These are phyloP conservation scores for Oreocharis arfaki DNA, from an alignment of 2,113 vertebrate genomes.

Conservation along the genomic window DNA sequence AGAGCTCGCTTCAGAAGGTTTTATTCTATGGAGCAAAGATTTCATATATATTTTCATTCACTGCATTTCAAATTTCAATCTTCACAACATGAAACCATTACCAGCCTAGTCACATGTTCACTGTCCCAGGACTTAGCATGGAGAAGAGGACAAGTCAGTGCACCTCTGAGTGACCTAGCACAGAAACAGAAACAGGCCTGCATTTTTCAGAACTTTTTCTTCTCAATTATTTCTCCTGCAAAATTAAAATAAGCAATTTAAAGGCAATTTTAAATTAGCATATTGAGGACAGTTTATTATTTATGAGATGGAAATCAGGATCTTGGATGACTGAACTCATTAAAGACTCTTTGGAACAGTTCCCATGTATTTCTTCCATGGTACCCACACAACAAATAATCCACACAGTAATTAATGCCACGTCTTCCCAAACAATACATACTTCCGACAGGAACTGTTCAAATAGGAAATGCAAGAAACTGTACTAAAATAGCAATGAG, in stretches of 20 bases:
- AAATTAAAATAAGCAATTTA: conserved; percentile 60
- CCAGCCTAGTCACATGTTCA: not conserved
- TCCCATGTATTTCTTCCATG: conserved; percentile 39
- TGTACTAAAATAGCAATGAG: conserved; percentile 26
- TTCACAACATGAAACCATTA: not conserved
- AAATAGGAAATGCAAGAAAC: conserved; percentile 27
- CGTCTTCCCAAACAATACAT: conserved; percentile 50
- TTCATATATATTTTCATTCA: not conserved
- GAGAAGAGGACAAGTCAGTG: not conserved
- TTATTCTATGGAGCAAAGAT: not conserved
- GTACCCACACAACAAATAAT: conserved; percentile 45
- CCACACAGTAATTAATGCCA: conserved; percentile 48
- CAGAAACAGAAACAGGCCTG: not conserved
- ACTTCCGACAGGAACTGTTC: conserved; percentile 46
- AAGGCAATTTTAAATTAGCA: conserved; percentile 61
- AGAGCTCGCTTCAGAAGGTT: not conserved
- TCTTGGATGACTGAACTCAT: conserved; percentile 64
- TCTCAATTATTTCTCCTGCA: conserved; percentile 53
- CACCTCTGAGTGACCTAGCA: not conserved
- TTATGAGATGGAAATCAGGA: conserved; percentile 74
- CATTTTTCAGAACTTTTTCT: conserved; percentile 19
- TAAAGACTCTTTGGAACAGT: conserved; percentile 52
- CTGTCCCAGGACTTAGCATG: not conserved
- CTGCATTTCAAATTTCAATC: not conserved
- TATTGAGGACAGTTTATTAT: conserved; percentile 66